phyloP scores from a whole-genome alignment of 1,140 invertebrate species.

The Episyrphus balteatus region DNA sequence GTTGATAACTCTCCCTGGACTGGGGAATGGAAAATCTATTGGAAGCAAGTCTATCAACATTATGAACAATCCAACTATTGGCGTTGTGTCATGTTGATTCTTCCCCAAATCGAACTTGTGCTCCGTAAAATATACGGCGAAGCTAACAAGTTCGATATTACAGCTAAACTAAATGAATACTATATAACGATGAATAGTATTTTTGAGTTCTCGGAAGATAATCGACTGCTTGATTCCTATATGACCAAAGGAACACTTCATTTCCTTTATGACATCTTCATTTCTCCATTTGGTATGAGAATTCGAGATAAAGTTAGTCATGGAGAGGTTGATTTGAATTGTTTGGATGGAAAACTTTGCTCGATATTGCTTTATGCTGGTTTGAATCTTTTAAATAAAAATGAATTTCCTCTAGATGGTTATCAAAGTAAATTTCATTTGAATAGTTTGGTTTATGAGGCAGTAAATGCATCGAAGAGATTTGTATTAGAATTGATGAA shows the following conservation, averaged over 20 bases:
- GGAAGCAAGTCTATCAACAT: conserved; percentile 3
- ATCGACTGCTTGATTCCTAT: not conserved
- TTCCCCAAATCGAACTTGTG: conserved; percentile 13
- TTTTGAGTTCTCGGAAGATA: conserved; percentile 5
- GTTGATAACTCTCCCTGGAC: not conserved
- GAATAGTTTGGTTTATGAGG: conserved; percentile 1
- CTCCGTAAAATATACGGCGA: conserved; percentile 8
- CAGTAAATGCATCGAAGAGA: not conserved
- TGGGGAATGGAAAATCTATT: conserved; percentile 4
- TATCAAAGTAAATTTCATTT: conserved; percentile 12
- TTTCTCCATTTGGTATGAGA: conserved; percentile 10
- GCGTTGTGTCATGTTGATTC: conserved; percentile 5
- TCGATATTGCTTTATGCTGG: conserved; percentile 2
- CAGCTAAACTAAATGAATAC: conserved; percentile 11
- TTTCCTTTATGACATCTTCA: conserved; percentile 11
- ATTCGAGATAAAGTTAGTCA: conserved; percentile 15
- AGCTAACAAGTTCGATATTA: conserved; percentile 8
- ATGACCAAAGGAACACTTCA: conserved; percentile 2
- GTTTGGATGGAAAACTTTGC: conserved; percentile 4
- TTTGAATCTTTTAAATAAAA: not conserved
- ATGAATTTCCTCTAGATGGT: not conserved
- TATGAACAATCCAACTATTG: conserved; percentile 1
- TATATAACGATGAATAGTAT: conserved; percentile 14
- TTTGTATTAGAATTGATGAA: too few relatives aligned
- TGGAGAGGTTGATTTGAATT: conserved; percentile 8